Base-by-base conservation (phyloP, 2,888 invertebrate species). In the Nasonovia ribisnigri region DNA sequence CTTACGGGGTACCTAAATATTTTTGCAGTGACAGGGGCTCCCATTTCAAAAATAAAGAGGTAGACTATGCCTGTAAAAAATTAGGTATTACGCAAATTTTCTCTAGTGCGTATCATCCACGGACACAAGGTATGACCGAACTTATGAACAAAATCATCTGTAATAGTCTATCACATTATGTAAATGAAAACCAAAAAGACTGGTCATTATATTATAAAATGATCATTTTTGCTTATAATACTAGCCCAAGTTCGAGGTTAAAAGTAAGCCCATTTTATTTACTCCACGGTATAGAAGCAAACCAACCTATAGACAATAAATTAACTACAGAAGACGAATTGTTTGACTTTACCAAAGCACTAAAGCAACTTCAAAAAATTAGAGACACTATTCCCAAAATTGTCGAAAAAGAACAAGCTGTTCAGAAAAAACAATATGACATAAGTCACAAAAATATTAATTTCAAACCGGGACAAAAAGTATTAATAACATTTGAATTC, bases 181-280 rank as follows among this genome's bases (percentile, higher is more conserved):
- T 90, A n/a, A 90, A 90, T n/a, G 42, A 90, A 46, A 90, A 90
- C 13, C 77, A 90, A 77, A 90, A 90, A 46, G 29, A 46, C 6
- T 90, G 67, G 46, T 43, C 67, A 10, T 67, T 90, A 11, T 90
- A 90, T 67, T 90, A 77, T 36, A 90, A 48, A 36, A 67, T 90
- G 90, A n/a, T 89, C 11, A 43, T 46, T 60, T 89, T 89, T 43
- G 43, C 57, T 60, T 89, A 89, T 60, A 89, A 89, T 48, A 67
- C 6, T 0, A n/a, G 16, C 24, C 36, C 67, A 77, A 46, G 13
- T n/a, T 77, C 67, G 3, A 67, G n/a, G 29, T 48, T 90, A 46
- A 48, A 90, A 67, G 16, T 46, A 46, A 67, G 67, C 5, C 48
- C 77, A 20, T 90, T 48, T 77, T 90, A 77, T 11, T 67, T 90